These are phyloP conservation scores for Melanerpes formicivorus DNA, from an alignment of 2,113 vertebrate genomes.

Conservation along the genomic window DNA sequence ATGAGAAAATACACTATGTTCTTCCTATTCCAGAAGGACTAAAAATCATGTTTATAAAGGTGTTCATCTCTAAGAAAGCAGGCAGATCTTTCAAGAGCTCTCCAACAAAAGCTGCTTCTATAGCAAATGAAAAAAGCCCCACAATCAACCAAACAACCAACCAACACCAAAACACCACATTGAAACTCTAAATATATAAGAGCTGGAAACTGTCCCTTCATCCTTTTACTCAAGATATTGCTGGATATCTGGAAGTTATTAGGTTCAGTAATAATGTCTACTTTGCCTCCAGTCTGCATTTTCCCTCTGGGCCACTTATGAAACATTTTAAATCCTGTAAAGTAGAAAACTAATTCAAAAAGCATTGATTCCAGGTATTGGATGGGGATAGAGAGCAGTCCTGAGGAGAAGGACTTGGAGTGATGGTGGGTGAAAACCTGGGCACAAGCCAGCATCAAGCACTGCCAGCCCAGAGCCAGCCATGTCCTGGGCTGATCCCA, in stretches of 20 bases:
- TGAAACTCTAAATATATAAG: background rate
- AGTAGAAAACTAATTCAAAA: slow-evolving; percentile 62
- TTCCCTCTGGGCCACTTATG: slow-evolving; percentile 11
- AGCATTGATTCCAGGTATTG: slow-evolving; percentile 49
- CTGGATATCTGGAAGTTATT: background rate
- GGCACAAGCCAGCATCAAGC: too few relatives aligned
- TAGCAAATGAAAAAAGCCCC: background rate
- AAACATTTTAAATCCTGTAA: slow-evolving; percentile 63
- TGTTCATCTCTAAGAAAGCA: background rate
- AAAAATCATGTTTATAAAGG: background rate
- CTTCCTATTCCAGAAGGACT: background rate
- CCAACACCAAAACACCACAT: background rate
- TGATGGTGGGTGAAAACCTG: too few relatives aligned
- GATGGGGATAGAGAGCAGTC: too few relatives aligned
- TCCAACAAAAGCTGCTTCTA: background rate
- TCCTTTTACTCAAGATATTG: slow-evolving; percentile 11
- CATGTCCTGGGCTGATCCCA: too few relatives aligned
- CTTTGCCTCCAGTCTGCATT: slow-evolving; percentile 25
- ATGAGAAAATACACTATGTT: background rate
- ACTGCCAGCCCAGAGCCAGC: too few relatives aligned
- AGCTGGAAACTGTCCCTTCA: background rate
- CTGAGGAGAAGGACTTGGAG: too few relatives aligned
- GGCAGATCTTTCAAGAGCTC: background rate
- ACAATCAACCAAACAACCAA: background rate
- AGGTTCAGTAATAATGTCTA: slow-evolving; percentile 12